A percentile compares a stretch with the other conserved stretches of the same genome.
phyloP scores from a whole-genome alignment of 1,140 invertebrate genomes.

The Lysiphlebus fabarum region DNA sequence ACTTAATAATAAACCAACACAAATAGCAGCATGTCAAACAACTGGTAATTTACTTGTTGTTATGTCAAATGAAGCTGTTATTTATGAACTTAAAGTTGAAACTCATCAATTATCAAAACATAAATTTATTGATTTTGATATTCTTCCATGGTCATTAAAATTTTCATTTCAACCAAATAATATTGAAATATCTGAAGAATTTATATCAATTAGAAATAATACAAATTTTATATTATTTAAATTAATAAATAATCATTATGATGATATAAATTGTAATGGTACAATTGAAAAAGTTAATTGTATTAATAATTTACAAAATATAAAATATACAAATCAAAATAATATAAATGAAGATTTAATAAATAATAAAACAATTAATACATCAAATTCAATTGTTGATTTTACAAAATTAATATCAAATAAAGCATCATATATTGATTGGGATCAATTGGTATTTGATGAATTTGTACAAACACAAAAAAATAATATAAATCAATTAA shows the following conservation, averaged over 20 bases:
- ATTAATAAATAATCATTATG: constrained; percentile 48
- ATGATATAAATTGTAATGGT: constrained; percentile 42
- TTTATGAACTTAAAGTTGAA: constrained; percentile 61
- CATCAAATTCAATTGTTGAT: constrained; percentile 29
- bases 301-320: constrained; percentile 37
- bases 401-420: constrained; percentile 24
- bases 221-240: constrained; percentile 40
- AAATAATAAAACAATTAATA: constrained; percentile 33
- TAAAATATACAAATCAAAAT: constrained; percentile 30
- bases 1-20: constrained; percentile 56
- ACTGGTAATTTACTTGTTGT: constrained; percentile 63
- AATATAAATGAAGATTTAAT: background rate
- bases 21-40: constrained; percentile 63
- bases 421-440: constrained; percentile 37
- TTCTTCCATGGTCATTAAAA: constrained; percentile 54
- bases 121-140: constrained; percentile 67
- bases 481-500: constrained; percentile 35
- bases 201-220: constrained; percentile 57
- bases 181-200: constrained; percentile 60
- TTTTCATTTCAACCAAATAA: constrained; percentile 55
- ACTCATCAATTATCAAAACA: constrained; percentile 63
- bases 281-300: constrained; percentile 40
- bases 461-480: constrained; percentile 40
- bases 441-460: constrained; percentile 42
- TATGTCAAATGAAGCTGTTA: constrained; percentile 53